A percentile compares a stretch with the other conserved stretches of the same genome.
Conservation (phyloP, 2,113 vertebrate species). For the Hystrix brachyura region DNA sequence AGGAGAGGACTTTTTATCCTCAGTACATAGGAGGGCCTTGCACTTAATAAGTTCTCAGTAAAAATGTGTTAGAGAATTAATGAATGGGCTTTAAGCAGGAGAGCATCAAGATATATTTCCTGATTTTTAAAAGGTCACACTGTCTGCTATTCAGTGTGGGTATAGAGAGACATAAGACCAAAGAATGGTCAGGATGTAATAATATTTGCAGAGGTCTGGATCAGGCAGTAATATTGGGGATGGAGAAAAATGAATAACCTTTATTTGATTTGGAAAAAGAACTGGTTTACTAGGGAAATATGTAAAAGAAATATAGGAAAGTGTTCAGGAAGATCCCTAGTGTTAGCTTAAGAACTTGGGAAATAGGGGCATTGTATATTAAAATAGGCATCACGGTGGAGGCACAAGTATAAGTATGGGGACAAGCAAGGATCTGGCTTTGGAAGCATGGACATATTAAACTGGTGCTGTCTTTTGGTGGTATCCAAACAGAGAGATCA, state of each 20-base stretch:
- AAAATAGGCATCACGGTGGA: background rate
- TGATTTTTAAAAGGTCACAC: background rate
- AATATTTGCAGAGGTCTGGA: background rate
- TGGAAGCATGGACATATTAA: background rate
- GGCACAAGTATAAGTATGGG: no score
- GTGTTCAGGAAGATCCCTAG: background rate
- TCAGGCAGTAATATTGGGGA: no score
- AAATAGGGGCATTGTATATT: background rate
- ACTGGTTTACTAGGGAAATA: background rate
- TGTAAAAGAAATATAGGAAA: background rate
- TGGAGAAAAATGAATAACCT: background rate
- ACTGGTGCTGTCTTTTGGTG: background rate
- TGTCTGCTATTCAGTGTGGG: background rate
- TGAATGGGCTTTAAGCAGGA: background rate
- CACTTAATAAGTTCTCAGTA: background rate
- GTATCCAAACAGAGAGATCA: background rate
- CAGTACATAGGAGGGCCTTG: background rate
- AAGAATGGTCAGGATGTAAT: background rate
- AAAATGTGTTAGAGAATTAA: background rate
- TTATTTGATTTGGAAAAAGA: background rate
- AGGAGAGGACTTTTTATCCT: background rate
- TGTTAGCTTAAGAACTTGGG: background rate
- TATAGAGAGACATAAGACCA: background rate
- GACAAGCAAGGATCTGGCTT: background rate
- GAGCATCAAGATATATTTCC: background rate